phyloP scores from a whole-genome alignment of 2,888 invertebrate species.

The Oscheius sp. region DNA sequence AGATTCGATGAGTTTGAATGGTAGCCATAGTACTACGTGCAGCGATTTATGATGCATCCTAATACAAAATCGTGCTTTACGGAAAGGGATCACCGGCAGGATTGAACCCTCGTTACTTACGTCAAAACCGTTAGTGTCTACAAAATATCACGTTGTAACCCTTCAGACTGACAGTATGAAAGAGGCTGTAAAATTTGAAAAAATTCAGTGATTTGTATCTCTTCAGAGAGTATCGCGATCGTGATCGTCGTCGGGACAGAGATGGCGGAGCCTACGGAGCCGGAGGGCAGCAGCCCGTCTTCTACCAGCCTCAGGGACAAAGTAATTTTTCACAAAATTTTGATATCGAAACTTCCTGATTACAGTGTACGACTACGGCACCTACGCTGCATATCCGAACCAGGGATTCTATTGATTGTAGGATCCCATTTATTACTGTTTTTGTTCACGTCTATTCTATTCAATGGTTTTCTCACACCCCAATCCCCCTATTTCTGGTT shows the following conservation, averaged over 20 bases:
- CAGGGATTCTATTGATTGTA: neutral
- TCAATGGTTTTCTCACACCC: too few species aligned
- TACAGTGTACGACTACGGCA: neutral
- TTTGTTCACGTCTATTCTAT: neutral
- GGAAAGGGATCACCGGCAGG: too few species aligned
- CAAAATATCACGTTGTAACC: neutral
- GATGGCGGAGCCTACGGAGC: neutral
- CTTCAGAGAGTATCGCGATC: conserved; percentile 7
- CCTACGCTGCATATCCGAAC: neutral
- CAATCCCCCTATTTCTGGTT: too few species aligned
- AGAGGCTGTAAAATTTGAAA: neutral
- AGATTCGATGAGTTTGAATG: too few species aligned
- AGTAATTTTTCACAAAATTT: neutral
- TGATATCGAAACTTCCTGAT: neutral
- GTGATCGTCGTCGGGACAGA: conserved; percentile 11
- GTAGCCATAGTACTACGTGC: too few species aligned
- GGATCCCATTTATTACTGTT: neutral
- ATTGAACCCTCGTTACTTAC: too few species aligned
- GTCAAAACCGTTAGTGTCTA: neutral
- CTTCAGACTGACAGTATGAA: neutral
- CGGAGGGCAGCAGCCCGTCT: conserved; percentile 1
- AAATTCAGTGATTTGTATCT: neutral
- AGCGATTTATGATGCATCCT: too few species aligned
- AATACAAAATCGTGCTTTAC: too few species aligned
- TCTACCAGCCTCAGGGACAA: conserved; percentile 20